These are phyloP conservation scores for Troilus luridus DNA, from an alignment of 2,888 invertebrate genomes.

Conservation along the genomic window DNA sequence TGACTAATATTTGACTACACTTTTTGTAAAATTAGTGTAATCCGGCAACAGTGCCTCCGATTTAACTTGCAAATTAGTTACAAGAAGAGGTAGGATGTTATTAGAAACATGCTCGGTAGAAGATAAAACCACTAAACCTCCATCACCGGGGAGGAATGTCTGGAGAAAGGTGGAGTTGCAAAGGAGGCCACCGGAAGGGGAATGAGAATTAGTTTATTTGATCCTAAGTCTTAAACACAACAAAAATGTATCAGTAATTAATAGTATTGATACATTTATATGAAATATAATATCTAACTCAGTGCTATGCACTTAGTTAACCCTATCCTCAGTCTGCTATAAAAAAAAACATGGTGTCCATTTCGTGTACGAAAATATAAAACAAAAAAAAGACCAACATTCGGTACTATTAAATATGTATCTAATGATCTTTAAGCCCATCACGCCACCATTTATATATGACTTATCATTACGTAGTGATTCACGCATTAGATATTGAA, in stretches of 20 bases:
- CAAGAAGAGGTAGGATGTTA: background rate
- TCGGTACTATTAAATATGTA: too few species aligned
- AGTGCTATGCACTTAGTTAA: too few species aligned
- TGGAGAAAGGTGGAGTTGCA: background rate
- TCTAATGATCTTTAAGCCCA: too few species aligned
- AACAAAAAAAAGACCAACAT: too few species aligned
- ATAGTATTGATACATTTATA: too few species aligned
- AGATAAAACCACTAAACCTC: background rate
- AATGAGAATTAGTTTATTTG: background rate
- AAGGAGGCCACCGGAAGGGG: background rate
- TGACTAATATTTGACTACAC: background rate
- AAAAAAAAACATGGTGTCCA: too few species aligned
- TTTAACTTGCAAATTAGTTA: slow-evolving; percentile 15
- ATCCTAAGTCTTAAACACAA: background rate
- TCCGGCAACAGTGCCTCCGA: background rate
- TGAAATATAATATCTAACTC: too few species aligned
- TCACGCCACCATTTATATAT: too few species aligned
- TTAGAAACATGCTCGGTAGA: background rate
- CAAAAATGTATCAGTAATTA: background rate
- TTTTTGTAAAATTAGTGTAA: background rate
- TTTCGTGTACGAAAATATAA: too few species aligned
- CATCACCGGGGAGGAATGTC: slow-evolving; percentile 3
- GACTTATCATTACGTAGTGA: too few species aligned
- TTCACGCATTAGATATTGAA: too few species aligned
- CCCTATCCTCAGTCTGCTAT: too few species aligned